Percentiles rank a stretch among this genome's conserved stretches.
Evolutionary conservation across 2,797 vertebrate genomes (phyloP).

Genomic region (Tenualosa ilisha): DNA sequence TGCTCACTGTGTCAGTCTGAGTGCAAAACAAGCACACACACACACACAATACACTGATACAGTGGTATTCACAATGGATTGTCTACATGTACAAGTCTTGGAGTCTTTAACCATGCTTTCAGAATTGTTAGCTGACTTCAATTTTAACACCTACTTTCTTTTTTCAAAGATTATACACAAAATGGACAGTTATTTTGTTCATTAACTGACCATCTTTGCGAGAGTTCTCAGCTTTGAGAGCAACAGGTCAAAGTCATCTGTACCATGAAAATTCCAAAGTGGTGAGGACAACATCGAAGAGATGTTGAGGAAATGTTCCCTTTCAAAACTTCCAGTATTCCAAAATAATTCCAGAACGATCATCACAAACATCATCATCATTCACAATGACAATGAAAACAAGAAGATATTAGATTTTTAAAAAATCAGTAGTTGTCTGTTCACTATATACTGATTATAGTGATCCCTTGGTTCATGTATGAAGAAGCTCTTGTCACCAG

Average conservation of each 20-base stretch:
- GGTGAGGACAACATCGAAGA: background rate
- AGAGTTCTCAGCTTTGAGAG: background rate
- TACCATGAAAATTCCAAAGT: background rate
- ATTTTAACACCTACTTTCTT: background rate
- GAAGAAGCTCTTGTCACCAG: background rate
- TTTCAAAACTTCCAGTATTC: slow-evolving; percentile 3
- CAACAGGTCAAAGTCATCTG: background rate
- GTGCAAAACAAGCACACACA: background rate
- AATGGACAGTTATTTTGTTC: background rate
- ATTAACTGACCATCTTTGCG: background rate
- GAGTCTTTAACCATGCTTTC: background rate
- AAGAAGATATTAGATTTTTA: background rate
- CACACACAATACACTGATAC: background rate
- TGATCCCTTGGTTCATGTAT: background rate
- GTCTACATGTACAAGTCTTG: background rate
- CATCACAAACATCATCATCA: background rate
- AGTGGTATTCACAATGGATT: background rate
- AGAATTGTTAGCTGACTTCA: background rate
- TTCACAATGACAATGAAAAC: slow-evolving; percentile 19
- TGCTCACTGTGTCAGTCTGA: background rate
- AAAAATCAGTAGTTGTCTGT: slow-evolving; percentile 9
- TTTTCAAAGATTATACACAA: background rate
- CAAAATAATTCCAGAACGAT: slow-evolving; percentile 8
- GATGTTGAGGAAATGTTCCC: background rate
- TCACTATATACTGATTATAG: background rate